Conservation (phyloP, 2,888 invertebrate genomes). For the Calameuta idolon region DNA sequence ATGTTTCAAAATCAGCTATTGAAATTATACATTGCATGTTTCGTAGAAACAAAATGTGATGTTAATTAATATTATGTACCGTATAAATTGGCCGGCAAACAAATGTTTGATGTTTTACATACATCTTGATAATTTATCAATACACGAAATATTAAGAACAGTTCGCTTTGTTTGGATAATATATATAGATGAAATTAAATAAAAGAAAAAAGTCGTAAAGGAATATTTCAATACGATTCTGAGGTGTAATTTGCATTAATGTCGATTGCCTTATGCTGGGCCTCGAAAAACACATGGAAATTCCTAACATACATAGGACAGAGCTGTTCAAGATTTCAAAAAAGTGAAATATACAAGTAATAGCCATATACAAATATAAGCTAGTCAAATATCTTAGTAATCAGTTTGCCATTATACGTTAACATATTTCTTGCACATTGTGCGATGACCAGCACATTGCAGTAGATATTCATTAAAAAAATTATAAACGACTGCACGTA, state of each 20-base stretch:
- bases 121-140: background rate
- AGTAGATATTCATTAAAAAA: background rate
- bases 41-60: background rate
- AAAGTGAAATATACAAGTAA: constrained; percentile 8
- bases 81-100: background rate
- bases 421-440: background rate
- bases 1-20: background rate
- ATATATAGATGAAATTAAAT: background rate
- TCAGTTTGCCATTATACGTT: background rate
- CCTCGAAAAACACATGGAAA: constrained; percentile 37
- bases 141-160: background rate
- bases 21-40: background rate
- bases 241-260: constrained; percentile 1
- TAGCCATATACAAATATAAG: constrained; percentile 27
- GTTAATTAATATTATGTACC: background rate
- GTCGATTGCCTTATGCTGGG: constrained; percentile 35
- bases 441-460: background rate
- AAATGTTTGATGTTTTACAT: background rate
- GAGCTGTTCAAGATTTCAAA: constrained; percentile 51
- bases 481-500: background rate
- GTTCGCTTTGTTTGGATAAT: background rate
- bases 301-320: constrained; percentile 41
- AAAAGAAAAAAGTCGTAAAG: background rate
- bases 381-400: background rate
- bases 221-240: background rate